Conservation (phyloP, 2,113 vertebrate genomes). For the Haplochromis burtoni region DNA sequence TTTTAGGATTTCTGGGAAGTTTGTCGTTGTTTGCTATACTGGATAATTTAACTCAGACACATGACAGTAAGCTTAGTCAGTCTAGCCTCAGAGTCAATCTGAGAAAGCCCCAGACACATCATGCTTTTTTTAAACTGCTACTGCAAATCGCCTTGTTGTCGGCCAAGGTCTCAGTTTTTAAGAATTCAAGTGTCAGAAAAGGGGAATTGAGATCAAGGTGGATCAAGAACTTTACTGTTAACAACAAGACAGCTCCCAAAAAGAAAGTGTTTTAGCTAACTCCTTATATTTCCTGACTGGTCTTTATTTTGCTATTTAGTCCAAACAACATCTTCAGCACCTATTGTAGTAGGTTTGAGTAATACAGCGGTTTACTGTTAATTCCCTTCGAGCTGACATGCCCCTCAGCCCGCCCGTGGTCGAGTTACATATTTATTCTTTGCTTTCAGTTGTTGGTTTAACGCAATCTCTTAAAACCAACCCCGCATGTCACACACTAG, state of each 20-base stretch:
- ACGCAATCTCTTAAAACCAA: neutral
- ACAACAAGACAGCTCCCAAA: neutral
- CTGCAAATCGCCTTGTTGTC: neutral
- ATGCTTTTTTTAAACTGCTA: neutral
- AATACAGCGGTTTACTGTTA: neutral
- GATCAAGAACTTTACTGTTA: neutral
- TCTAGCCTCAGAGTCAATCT: neutral
- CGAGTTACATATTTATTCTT: neutral
- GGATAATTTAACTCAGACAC: neutral
- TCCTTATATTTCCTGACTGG: neutral
- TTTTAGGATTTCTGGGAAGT: neutral
- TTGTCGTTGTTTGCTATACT: neutral
- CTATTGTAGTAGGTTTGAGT: neutral
- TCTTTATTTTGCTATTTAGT: neutral
- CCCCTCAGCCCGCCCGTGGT: neutral
- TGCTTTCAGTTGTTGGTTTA: neutral
- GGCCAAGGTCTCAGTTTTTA: neutral
- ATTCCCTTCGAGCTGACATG: neutral
- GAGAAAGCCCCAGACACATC: neutral
- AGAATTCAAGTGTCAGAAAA: neutral
- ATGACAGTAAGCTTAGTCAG: neutral
- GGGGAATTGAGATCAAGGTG: neutral
- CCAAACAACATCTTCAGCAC: neutral
- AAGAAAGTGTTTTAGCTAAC: neutral
- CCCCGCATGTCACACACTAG: neutral